phyloP scores from a whole-genome alignment of 2,113 vertebrate species.

The Ondatra zibethicus region DNA sequence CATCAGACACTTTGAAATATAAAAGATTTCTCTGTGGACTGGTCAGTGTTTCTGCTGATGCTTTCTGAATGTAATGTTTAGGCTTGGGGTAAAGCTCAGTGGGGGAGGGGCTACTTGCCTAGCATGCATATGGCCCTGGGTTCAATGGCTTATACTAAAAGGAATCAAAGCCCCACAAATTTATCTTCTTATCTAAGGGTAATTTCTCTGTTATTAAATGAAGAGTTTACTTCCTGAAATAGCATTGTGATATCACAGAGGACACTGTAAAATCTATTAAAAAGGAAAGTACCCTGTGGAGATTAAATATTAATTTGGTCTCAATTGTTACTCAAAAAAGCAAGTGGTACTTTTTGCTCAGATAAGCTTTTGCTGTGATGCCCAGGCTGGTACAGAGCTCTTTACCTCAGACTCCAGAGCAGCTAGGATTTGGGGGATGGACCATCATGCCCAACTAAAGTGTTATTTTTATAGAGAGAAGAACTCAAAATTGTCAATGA shows the following conservation, averaged over 20 bases:
- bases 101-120: too few relatives aligned
- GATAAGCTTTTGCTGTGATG: not conserved
- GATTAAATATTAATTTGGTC: not conserved
- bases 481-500: conserved; percentile 3
- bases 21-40: not conserved
- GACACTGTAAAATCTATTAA: not conserved
- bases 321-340: not conserved
- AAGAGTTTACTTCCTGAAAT: not conserved
- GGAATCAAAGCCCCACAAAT: not conserved
- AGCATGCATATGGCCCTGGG: not conserved
- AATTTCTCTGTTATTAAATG: not conserved
- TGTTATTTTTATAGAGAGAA: not conserved
- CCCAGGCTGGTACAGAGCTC: not conserved
- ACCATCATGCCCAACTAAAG: not conserved
- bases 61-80: not conserved
- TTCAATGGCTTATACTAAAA: not conserved
- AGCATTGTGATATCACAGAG: not conserved
- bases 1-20: not conserved
- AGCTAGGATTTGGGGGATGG: not conserved
- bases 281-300: not conserved
- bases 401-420: not conserved
- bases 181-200: not conserved
- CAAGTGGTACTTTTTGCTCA: not conserved
- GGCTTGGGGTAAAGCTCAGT: not conserved
- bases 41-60: not conserved